These are phyloP conservation scores for Lasiurus cinereus DNA, from an alignment of 2,113 vertebrate species.

Conservation along the genomic window DNA sequence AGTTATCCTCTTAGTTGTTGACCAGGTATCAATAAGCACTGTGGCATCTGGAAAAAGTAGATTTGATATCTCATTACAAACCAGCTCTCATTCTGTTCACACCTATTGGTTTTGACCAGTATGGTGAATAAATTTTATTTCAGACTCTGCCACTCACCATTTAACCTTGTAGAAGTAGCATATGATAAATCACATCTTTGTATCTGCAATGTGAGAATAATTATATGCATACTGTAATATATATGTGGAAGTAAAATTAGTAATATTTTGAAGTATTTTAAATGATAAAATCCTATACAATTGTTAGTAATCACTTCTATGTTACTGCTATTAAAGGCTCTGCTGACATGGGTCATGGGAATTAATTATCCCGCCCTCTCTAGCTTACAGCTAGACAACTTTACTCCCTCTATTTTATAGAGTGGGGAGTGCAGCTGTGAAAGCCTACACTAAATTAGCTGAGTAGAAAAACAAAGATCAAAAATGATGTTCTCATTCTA, in stretches of 20 bases:
- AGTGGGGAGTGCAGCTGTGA: constrained; percentile 43
- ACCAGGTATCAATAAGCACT: not conserved
- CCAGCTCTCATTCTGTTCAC: not conserved
- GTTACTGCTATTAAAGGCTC: not conserved
- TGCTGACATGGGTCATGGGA: not conserved
- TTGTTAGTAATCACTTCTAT: not conserved
- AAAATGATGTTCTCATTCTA: constrained; percentile 44
- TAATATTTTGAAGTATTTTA: not conserved
- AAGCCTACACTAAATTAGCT: constrained; percentile 64
- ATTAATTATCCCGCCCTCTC: not conserved
- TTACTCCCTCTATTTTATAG: constrained; percentile 67
- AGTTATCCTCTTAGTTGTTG: not conserved
- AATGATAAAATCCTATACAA: not conserved
- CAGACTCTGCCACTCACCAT: not conserved
- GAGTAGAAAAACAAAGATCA: constrained; percentile 65
- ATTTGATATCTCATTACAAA: not conserved
- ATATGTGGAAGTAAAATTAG: not conserved
- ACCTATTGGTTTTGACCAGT: not conserved
- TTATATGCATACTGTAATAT: not conserved
- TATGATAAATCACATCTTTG: not conserved
- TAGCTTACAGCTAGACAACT: constrained; percentile 19
- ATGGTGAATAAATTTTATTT: not conserved
- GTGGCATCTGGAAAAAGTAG: not conserved
- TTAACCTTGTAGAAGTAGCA: not conserved
- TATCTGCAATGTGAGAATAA: not conserved